Percentiles rank a stretch among this genome's conserved stretches.
These are phyloP conservation scores for Diachasma alloeum DNA, from an alignment of 1,140 invertebrate genomes.

Conservation along the genomic window DNA sequence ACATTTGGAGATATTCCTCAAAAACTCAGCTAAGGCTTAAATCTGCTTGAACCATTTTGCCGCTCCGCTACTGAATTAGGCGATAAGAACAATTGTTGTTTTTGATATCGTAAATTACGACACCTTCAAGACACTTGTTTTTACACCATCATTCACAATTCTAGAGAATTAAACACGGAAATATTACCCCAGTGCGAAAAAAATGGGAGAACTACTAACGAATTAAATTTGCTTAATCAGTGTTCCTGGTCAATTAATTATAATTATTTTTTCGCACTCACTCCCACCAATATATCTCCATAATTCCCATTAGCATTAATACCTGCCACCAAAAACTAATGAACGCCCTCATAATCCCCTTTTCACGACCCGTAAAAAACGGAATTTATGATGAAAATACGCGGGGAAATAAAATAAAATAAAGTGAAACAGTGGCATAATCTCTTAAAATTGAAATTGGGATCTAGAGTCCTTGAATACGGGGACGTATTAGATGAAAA, in stretches of 20 bases:
- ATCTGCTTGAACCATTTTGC: too few relatives aligned
- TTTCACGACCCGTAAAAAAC: neutral
- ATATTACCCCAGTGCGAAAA: neutral
- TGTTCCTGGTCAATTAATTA: neutral
- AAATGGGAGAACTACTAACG: neutral
- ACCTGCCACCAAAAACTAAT: neutral
- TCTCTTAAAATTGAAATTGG: neutral
- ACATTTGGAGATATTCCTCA: too few relatives aligned
- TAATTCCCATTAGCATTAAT: constrained; percentile 1
- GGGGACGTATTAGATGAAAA: neutral
- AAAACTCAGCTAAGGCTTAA: too few relatives aligned
- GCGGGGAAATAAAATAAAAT: neutral
- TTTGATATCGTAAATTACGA: too few relatives aligned
- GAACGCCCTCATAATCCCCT: neutral
- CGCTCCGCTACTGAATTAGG: too few relatives aligned
- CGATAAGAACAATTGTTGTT: too few relatives aligned
- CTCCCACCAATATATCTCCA: neutral
- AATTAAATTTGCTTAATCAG: neutral
- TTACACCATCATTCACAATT: too few relatives aligned
- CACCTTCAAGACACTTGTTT: too few relatives aligned
- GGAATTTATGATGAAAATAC: neutral
- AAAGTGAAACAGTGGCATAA: neutral
- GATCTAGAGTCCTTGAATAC: too few relatives aligned
- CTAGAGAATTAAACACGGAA: neutral
- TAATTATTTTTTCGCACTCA: neutral